Evolutionary conservation across 2,113 vertebrate genomes (phyloP).

Genomic region (Tetrao urogallus): DNA sequence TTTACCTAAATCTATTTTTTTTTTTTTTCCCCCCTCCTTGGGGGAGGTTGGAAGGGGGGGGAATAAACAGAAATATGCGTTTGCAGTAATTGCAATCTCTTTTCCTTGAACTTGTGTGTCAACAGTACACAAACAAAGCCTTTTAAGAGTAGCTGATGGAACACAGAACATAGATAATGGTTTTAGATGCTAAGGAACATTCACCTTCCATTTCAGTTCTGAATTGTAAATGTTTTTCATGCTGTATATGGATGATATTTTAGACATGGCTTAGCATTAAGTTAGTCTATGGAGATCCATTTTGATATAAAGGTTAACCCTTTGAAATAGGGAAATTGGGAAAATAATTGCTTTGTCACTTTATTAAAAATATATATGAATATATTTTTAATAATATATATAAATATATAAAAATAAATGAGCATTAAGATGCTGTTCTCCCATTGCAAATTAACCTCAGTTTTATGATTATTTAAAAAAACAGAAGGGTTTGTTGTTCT

Average conservation of each 20-base stretch:
- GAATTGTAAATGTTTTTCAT: not conserved
- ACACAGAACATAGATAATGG: not conserved
- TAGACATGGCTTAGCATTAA: not conserved
- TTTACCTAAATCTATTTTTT: not conserved
- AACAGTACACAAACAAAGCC: not conserved
- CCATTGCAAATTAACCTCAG: not conserved
- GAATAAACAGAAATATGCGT: not conserved
- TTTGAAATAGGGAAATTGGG: not conserved
- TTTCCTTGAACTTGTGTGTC: not conserved
- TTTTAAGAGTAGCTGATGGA: not conserved
- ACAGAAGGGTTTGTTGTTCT: not conserved
- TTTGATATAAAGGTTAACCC: not conserved
- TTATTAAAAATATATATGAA: not conserved
- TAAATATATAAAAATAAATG: not conserved
- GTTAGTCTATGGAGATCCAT: not conserved
- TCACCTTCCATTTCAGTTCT: not conserved
- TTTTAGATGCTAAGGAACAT: not conserved
- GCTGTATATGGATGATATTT: accelerated
- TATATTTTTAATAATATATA: too few species aligned
- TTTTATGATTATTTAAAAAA: not conserved
- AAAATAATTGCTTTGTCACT: not conserved
- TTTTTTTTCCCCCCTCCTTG: not conserved
- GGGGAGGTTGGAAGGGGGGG: not conserved
- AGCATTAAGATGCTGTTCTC: not conserved
- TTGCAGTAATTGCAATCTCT: not conserved